Conservation (phyloP, 1,140 invertebrate species). For the Capitella teleta region DNA sequence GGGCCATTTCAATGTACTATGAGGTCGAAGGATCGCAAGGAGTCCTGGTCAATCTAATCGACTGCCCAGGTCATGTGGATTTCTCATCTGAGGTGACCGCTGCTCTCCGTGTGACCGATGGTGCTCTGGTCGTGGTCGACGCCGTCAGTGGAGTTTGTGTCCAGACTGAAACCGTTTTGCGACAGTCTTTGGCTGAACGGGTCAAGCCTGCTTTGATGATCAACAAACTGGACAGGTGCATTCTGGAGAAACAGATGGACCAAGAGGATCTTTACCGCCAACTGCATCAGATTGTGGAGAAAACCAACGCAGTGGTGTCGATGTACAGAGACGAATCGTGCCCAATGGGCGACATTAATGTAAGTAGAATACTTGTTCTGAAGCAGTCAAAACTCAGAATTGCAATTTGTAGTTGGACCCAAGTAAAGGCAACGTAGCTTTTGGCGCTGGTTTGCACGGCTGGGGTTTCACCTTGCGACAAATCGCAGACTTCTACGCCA, state of each 20-base stretch:
- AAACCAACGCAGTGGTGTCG: constrained; percentile 98
- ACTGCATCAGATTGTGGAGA: constrained; percentile 99
- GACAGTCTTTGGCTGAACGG: constrained; percentile 96
- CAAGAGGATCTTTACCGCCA: constrained; percentile 94
- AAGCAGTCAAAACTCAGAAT: constrained; percentile 15
- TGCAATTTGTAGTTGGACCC: constrained; percentile 89
- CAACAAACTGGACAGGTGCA: constrained; percentile 99
- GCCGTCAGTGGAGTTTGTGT: constrained; percentile 99
- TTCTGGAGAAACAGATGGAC: constrained; percentile 87
- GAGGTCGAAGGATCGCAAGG: constrained; percentile 73
- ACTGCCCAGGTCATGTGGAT: constrained; percentile 98
- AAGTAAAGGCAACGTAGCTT: constrained; percentile 95
- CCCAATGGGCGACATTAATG: constrained; percentile 72
- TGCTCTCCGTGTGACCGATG: constrained; percentile 96
- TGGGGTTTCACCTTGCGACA: constrained; percentile 99
- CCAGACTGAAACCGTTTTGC: constrained; percentile 96
- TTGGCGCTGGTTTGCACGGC: constrained; percentile 95
- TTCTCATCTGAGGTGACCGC: constrained; percentile 99
- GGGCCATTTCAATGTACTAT: constrained; percentile 82
- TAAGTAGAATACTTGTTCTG: too few species aligned
- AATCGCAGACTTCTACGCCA: constrained; percentile 97
- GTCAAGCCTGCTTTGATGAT: constrained; percentile 99
- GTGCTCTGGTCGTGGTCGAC: constrained; percentile 97
- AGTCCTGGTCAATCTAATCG: constrained; percentile 98
- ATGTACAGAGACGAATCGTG: constrained; percentile 96